Percentiles rank a stretch among this genome's conserved stretches.
Conservation (phyloP, 2,113 vertebrate species). For the Cryptotis parvus region DNA sequence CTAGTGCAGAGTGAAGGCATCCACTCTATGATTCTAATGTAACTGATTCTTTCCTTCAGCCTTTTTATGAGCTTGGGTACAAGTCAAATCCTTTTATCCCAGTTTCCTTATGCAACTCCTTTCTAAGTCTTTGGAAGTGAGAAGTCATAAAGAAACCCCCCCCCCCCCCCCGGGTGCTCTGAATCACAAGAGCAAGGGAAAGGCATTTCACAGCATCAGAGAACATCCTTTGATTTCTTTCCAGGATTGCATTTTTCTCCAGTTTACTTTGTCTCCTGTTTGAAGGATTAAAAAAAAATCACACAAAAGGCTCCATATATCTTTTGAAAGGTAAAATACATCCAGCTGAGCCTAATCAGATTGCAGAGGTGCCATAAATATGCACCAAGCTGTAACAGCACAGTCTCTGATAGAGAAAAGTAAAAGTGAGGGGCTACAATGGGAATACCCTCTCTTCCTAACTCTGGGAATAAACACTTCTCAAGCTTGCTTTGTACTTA, state of each 20-base stretch:
- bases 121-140: constrained; percentile 60
- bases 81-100: constrained; percentile 32
- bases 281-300: constrained; percentile 59
- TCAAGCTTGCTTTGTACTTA: neutral
- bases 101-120: neutral
- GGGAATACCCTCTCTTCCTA: neutral
- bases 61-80: constrained; percentile 30
- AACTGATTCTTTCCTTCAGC: constrained; percentile 9
- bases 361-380: constrained; percentile 70
- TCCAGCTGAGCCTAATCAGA: constrained; percentile 69
- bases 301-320: constrained; percentile 35
- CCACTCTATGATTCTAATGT: neutral
- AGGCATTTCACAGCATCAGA: constrained; percentile 45
- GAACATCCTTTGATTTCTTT: constrained; percentile 69
- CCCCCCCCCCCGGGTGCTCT: neutral
- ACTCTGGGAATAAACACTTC: constrained; percentile 31
- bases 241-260: constrained; percentile 55
- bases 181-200: constrained; percentile 37
- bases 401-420: neutral
- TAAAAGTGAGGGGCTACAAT: neutral
- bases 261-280: constrained; percentile 60
- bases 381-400: constrained; percentile 40
- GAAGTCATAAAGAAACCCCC: constrained; percentile 20
- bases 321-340: constrained; percentile 75
- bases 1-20: no score